These are phyloP conservation scores for Achroia grisella DNA, from an alignment of 1,140 invertebrate genomes.

Conservation along the genomic window DNA sequence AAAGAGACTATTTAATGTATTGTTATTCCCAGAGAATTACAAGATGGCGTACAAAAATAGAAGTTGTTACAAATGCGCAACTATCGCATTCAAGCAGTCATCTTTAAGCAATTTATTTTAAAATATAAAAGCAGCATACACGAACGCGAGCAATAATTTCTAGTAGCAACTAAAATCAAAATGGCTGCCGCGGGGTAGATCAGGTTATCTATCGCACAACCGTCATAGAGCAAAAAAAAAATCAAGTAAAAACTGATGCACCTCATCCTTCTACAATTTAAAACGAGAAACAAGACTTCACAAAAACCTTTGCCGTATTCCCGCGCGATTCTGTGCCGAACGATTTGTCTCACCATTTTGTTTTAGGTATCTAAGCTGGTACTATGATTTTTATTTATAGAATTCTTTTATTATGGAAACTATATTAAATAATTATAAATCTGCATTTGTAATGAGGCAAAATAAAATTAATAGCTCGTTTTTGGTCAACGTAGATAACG, in stretches of 20 bases:
- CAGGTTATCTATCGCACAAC: conserved; percentile 45
- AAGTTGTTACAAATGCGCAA: too few species aligned
- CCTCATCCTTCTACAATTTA: conserved; percentile 46
- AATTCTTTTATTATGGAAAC: not conserved
- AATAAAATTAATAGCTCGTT: too few species aligned
- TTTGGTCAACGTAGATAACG: too few species aligned
- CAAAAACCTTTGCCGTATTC: conserved; percentile 41
- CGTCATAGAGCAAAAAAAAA: conserved; percentile 46
- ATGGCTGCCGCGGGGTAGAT: conserved; percentile 47
- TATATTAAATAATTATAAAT: not conserved
- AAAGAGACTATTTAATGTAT: too few species aligned
- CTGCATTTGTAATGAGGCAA: too few species aligned
- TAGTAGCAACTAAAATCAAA: conserved; percentile 52
- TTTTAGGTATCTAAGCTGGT: too few species aligned
- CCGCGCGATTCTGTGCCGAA: conserved; percentile 33
- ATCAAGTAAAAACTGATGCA: conserved; percentile 59
- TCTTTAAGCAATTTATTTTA: not conserved
- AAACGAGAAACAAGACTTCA: conserved; percentile 52
- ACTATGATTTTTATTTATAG: conserved; percentile 24
- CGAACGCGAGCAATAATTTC: conserved; percentile 29
- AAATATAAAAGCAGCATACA: conserved; percentile 13
- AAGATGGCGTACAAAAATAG: too few species aligned
- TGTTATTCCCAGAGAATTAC: too few species aligned
- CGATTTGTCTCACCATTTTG: conserved; percentile 49
- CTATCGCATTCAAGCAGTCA: too few species aligned